phyloP scores from a whole-genome alignment of 2,797 vertebrate species.

The Apogon hyalosoma region DNA sequence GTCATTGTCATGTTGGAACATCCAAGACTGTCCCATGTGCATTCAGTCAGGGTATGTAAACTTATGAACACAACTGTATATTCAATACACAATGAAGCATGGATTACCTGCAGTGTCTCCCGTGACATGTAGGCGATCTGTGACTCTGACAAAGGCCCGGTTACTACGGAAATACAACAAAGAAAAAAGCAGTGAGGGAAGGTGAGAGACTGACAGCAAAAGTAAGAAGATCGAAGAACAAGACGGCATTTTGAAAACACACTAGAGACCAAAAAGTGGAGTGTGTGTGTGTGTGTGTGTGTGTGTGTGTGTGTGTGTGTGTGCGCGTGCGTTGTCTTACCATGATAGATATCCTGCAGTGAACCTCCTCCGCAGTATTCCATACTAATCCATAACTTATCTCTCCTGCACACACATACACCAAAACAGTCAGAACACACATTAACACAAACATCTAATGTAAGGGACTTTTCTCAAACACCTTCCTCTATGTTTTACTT shows the following conservation, averaged over 20 bases:
- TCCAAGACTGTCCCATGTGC: too few species aligned
- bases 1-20: too few species aligned
- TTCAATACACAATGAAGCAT: neutral
- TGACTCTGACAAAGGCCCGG: conserved; percentile 94
- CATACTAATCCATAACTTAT: conserved; percentile 99
- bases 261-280: neutral
- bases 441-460: conserved; percentile 3
- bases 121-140: conserved; percentile 98
- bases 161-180: conserved; percentile 83
- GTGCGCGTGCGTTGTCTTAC: too few species aligned
- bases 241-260: neutral
- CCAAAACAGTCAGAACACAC: conserved; percentile 14
- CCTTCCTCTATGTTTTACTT: neutral
- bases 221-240: neutral
- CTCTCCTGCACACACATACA: conserved; percentile 85
- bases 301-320: too few species aligned
- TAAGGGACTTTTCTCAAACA: neutral
- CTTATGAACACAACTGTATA: neutral
- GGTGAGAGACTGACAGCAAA: neutral
- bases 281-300: conserved; percentile 14
- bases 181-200: neutral
- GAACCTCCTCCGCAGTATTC: conserved; percentile 99
- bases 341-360: conserved; percentile 97
- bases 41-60: too few species aligned
- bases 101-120: conserved; percentile 94